phyloP scores from a whole-genome alignment of 2,797 vertebrate genomes.

The Acanthopagrus latus region DNA sequence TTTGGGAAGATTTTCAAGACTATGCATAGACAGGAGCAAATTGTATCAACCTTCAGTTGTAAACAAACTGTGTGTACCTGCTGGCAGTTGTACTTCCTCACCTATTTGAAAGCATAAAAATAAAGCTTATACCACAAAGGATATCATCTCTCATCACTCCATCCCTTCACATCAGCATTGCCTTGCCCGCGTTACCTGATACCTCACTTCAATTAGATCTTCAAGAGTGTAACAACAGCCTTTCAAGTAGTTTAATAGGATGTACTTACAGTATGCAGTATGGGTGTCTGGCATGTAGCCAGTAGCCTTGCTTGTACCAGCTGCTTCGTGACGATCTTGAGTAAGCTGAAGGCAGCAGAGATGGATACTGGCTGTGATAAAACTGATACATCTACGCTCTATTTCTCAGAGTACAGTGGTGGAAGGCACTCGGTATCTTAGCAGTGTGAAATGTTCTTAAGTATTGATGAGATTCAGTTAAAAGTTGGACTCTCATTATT shows the following conservation, averaged over 20 bases:
- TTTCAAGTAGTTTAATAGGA: neutral
- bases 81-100: constrained; percentile 2
- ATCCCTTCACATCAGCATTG: neutral
- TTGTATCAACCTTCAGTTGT: neutral
- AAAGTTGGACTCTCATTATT: constrained; percentile 13
- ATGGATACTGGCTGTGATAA: constrained; percentile 32
- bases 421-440: constrained; percentile 1
- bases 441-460: constrained; percentile 14
- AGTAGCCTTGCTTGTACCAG: neutral
- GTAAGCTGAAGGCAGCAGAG: neutral
- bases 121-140: neutral
- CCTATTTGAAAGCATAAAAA: neutral
- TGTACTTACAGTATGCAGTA: neutral
- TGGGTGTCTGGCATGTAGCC: neutral
- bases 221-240: neutral
- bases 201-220: neutral
- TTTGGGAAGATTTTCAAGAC: neutral
- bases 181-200: neutral
- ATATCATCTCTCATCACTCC: neutral
- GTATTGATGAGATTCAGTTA: constrained; percentile 23
- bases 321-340: constrained; percentile 5
- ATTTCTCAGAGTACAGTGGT: neutral
- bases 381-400: neutral
- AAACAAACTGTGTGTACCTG: neutral
- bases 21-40: neutral